These are phyloP conservation scores for Antitype chi DNA, from an alignment of 2,888 invertebrate genomes.

Conservation along the genomic window DNA sequence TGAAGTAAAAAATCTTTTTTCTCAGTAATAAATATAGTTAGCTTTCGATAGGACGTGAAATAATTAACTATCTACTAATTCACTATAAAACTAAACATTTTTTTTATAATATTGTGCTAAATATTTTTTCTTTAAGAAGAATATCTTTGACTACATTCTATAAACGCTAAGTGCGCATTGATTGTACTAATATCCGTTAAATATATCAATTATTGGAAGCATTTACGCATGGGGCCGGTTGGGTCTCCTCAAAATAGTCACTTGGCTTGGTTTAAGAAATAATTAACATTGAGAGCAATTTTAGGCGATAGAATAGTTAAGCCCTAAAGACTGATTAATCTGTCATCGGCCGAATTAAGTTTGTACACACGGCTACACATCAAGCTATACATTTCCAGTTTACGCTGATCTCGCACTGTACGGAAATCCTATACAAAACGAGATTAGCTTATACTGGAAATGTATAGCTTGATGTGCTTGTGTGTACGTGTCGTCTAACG, in stretches of 20 bases:
- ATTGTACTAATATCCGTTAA: slow-evolving; percentile 85
- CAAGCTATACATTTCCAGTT: no score
- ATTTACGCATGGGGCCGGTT: slow-evolving; percentile 76
- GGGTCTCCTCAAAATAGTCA: slow-evolving; percentile 31
- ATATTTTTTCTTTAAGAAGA: slow-evolving; percentile 72
- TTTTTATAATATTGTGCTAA: slow-evolving; percentile 78
- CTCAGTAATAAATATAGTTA: slow-evolving; percentile 66
- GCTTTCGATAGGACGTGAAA: slow-evolving; percentile 67
- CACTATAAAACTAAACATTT: slow-evolving; percentile 75
- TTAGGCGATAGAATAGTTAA: slow-evolving; percentile 3
- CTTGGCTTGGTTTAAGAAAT: slow-evolving; percentile 32
- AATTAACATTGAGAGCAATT: slow-evolving; percentile 11
- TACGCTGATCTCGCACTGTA: no score
- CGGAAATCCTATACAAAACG: no score
- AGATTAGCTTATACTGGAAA: no score
- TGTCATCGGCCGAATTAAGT: no score
- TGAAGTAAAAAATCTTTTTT: slow-evolving; percentile 64
- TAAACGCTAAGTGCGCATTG: slow-evolving; percentile 81
- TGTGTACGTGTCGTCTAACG: no score
- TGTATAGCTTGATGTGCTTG: no score
- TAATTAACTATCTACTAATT: slow-evolving; percentile 79
- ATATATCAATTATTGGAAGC: slow-evolving; percentile 78
- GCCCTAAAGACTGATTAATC: no score
- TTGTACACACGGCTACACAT: no score
- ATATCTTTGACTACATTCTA: slow-evolving; percentile 72